Conservation (phyloP, 92 coral and sea anemone species). For the Siderastrea siderea region DNA sequence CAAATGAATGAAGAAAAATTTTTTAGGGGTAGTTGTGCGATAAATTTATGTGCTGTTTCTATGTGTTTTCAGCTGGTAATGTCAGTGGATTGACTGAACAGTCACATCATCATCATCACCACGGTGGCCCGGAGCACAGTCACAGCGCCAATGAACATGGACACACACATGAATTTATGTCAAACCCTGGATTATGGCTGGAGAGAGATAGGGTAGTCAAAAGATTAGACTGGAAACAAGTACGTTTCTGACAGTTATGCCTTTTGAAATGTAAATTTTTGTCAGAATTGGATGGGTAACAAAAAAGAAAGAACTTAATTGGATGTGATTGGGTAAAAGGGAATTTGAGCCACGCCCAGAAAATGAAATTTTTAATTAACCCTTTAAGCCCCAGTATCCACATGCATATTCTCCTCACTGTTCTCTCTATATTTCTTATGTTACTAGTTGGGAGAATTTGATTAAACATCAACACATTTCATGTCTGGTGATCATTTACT, state of each 20-base stretch:
- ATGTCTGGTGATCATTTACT: too few relatives aligned
- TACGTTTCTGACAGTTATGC: background rate
- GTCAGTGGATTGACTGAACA: slow-evolving; percentile 36
- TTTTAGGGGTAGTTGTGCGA: background rate
- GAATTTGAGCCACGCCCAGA: too few relatives aligned
- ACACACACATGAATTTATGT: slow-evolving; percentile 63
- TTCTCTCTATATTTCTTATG: too few relatives aligned
- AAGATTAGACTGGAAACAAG: slow-evolving; percentile 77
- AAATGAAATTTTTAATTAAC: too few relatives aligned
- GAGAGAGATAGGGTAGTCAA: slow-evolving; percentile 66
- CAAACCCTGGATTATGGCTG: slow-evolving; percentile 71
- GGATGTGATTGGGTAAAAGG: too few relatives aligned
- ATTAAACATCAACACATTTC: too few relatives aligned
- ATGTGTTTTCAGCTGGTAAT: slow-evolving; percentile 53
- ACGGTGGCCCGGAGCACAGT: slow-evolving; percentile 27
- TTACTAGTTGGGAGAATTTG: too few relatives aligned
- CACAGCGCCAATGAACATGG: slow-evolving; percentile 41
- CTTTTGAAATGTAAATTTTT: too few relatives aligned
- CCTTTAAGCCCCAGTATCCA: too few relatives aligned
- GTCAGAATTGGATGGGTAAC: too few relatives aligned
- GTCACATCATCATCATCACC: slow-evolving; percentile 28
- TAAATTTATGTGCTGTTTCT: background rate
- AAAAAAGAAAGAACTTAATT: too few relatives aligned
- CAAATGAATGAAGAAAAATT: background rate
- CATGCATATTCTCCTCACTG: too few relatives aligned